phyloP scores from a whole-genome alignment of 2,888 invertebrate species.

The Biston betularia region DNA sequence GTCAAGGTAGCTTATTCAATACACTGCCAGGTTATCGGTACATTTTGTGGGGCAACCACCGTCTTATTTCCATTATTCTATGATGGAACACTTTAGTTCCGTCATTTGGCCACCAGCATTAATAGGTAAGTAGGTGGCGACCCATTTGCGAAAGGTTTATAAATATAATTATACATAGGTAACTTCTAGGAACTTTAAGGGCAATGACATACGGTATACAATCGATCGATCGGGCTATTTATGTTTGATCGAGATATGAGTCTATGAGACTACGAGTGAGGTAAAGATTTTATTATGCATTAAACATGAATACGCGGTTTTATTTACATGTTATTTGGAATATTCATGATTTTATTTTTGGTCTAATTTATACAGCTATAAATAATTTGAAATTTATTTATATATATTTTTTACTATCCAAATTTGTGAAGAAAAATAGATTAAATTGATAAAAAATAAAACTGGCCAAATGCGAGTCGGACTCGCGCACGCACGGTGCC shows the following conservation, averaged over 20 bases:
- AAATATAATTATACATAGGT: not conserved
- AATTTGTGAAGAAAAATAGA: too few relatives aligned
- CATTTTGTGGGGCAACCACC: not conserved
- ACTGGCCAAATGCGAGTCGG: too few relatives aligned
- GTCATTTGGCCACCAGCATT: not conserved
- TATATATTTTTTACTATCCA: too few relatives aligned
- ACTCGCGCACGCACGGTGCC: too few relatives aligned
- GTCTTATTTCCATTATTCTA: not conserved
- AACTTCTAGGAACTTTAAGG: conserved; percentile 10
- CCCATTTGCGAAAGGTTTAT: conserved; percentile 19
- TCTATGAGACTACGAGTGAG: too few relatives aligned
- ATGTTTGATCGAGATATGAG: not conserved
- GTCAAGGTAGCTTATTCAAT: conserved; percentile 17
- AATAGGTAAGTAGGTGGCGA: not conserved
- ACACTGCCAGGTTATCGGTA: not conserved
- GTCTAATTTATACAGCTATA: too few relatives aligned
- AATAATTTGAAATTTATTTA: too few relatives aligned
- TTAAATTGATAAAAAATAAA: too few relatives aligned
- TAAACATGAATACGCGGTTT: too few relatives aligned
- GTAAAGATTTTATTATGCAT: too few relatives aligned
- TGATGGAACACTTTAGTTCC: not conserved
- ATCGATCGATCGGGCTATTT: not conserved
- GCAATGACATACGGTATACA: conserved; percentile 2
- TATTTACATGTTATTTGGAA: too few relatives aligned
- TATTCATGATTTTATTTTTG: too few relatives aligned